Conservation (phyloP, 1,140 invertebrate species). For the Drosophila asahinai region DNA sequence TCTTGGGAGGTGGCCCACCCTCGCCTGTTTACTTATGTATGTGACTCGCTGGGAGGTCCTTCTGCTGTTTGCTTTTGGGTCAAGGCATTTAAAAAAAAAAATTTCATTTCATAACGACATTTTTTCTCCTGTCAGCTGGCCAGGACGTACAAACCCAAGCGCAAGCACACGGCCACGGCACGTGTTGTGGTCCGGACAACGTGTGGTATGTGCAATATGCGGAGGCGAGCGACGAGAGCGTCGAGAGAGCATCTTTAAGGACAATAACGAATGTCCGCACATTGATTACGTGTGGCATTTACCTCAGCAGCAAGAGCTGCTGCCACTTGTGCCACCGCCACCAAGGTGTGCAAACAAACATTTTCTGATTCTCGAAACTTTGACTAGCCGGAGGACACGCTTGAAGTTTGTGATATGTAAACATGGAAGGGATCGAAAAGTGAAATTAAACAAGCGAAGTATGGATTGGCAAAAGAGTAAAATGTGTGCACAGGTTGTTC, state of each 20-base stretch:
- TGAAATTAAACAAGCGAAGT: background rate
- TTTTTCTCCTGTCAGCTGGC: conserved; percentile 43
- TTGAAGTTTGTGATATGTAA: background rate
- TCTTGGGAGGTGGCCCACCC: background rate
- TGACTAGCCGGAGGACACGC: background rate
- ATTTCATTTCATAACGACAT: conserved; percentile 76
- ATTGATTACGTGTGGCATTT: conserved; percentile 43
- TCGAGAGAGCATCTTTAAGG: conserved; percentile 41
- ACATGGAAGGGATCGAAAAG: background rate
- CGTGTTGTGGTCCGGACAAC: conserved; percentile 38
- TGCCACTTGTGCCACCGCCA: background rate
- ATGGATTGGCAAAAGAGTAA: too few species aligned
- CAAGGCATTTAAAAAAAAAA: conserved; percentile 69
- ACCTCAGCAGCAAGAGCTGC: conserved; percentile 5
- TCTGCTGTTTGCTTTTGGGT: conserved; percentile 72
- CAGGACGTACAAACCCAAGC: conserved; percentile 28
- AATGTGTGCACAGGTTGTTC: background rate
- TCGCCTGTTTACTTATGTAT: conserved; percentile 63
- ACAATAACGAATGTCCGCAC: conserved; percentile 51
- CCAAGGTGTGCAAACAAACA: conserved; percentile 19
- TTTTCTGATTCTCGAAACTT: conserved; percentile 20
- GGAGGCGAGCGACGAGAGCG: conserved; percentile 21
- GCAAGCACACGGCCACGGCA: conserved; percentile 16
- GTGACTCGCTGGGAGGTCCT: conserved; percentile 6
- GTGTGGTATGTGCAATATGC: conserved; percentile 64